A percentile compares a stretch with the other conserved stretches of the same genome.
Conservation (phyloP, 2,797 vertebrate genomes). For the Enteromius argenteus region DNA sequence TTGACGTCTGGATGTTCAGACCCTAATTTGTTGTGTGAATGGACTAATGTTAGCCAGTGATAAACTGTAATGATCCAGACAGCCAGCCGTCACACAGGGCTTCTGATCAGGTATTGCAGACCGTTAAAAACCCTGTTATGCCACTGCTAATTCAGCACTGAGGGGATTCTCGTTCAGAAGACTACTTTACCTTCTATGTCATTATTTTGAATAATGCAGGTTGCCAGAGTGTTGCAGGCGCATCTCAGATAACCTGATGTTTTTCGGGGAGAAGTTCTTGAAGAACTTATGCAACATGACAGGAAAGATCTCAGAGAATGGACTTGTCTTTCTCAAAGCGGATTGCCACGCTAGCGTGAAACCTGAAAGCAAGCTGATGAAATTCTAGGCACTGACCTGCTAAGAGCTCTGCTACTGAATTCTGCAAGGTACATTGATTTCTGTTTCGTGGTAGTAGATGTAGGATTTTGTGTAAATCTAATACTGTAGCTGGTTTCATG, state of each 20-base stretch:
- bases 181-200: slow-evolving; percentile 68
- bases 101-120: slow-evolving; percentile 70
- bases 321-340: slow-evolving; percentile 61
- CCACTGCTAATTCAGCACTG: slow-evolving; percentile 72
- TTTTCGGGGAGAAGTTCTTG: slow-evolving; percentile 61
- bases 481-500: not conserved
- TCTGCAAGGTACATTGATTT: not conserved
- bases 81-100: slow-evolving; percentile 63
- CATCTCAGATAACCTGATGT: slow-evolving; percentile 71
- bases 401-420: slow-evolving; percentile 43
- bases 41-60: slow-evolving; percentile 39
- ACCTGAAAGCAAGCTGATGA: slow-evolving; percentile 67
- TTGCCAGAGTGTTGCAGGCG: slow-evolving; percentile 57
- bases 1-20: slow-evolving; percentile 6
- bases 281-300: slow-evolving; percentile 50
- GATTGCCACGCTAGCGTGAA: slow-evolving; percentile 63
- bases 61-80: slow-evolving; percentile 71
- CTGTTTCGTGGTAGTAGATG: not conserved
- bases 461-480: not conserved
- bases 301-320: slow-evolving; percentile 51
- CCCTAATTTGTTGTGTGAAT: slow-evolving; percentile 54
- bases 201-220: slow-evolving; percentile 63
- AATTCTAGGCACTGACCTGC: slow-evolving; percentile 60
- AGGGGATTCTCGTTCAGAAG: slow-evolving; percentile 58
- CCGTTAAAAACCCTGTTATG: slow-evolving; percentile 78